Evolutionary conservation across 1,140 invertebrate genomes (phyloP).

Genomic region (Physella acuta): DNA sequence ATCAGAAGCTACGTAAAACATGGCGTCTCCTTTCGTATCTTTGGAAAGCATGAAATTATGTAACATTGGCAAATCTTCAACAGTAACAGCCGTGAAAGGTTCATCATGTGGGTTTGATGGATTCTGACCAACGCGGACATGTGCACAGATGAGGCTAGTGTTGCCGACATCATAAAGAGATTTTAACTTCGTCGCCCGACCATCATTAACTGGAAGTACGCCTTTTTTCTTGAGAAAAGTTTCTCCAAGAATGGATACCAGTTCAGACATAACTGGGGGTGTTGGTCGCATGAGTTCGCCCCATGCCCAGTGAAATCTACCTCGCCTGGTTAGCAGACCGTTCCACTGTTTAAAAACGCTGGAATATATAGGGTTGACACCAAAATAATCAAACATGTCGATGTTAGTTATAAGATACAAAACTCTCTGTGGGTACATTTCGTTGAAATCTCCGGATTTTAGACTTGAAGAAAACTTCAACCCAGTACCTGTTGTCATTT

Average conservation of each 20-base stretch:
- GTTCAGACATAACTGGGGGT: not conserved
- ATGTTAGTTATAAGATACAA: too few relatives aligned
- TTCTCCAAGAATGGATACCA: not conserved
- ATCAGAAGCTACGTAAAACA: conserved; percentile 35
- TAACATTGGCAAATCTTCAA: conserved; percentile 15
- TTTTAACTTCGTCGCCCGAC: too few relatives aligned
- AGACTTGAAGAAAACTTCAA: too few relatives aligned
- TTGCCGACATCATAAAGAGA: not conserved
- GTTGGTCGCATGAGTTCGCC: conserved; percentile 11
- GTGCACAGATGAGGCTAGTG: too few relatives aligned
- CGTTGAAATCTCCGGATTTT: too few relatives aligned
- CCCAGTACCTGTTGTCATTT: too few relatives aligned
- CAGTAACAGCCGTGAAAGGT: not conserved
- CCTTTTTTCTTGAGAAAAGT: not conserved
- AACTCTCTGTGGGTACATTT: too few relatives aligned
- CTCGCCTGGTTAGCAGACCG: too few relatives aligned
- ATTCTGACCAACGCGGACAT: conserved; percentile 35
- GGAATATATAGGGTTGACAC: too few relatives aligned
- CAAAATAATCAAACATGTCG: too few relatives aligned
- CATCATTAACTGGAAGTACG: not conserved
- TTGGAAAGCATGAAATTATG: conserved; percentile 26
- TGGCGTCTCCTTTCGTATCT: conserved; percentile 5
- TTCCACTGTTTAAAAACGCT: too few relatives aligned
- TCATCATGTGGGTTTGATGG: conserved; percentile 26
- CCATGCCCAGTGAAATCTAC: too few relatives aligned